Conservation (phyloP, 53 echinoderm and acorn worm genomes). For the Patiria pectinifera region DNA sequence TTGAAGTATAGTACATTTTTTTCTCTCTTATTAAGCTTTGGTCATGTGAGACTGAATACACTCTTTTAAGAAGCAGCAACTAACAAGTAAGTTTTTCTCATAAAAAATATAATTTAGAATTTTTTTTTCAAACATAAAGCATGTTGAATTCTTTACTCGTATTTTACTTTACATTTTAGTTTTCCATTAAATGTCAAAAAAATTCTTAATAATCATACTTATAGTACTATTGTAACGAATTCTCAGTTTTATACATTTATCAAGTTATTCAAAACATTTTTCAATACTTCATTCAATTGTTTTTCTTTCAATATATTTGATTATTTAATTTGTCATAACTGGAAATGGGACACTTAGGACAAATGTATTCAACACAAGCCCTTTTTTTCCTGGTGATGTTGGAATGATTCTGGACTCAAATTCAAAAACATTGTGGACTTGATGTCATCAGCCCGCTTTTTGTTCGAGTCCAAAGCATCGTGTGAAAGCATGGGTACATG, state of each 20-base stretch:
- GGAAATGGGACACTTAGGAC: too few relatives aligned
- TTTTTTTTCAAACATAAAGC: background rate
- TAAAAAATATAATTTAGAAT: constrained; percentile 48
- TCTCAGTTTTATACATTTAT: background rate
- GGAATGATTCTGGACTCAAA: background rate
- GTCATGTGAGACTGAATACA: constrained; percentile 45
- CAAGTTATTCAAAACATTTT: background rate
- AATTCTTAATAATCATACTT: background rate
- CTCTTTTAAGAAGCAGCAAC: background rate
- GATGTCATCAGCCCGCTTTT: background rate
- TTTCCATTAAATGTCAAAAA: background rate
- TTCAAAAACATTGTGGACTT: background rate
- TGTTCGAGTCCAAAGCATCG: too few relatives aligned
- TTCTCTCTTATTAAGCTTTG: constrained; percentile 29
- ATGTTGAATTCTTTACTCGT: background rate
- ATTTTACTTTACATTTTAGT: background rate
- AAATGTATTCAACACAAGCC: background rate
- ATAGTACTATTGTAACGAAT: background rate
- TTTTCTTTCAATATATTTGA: too few relatives aligned
- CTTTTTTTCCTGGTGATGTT: background rate
- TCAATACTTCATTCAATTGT: background rate
- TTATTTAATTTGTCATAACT: too few relatives aligned
- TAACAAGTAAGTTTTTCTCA: constrained; percentile 9
- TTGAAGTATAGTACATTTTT: constrained; percentile 24
- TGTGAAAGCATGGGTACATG: background rate